Conservation (phyloP, 2,113 vertebrate genomes). For the Chionomys nivalis region DNA sequence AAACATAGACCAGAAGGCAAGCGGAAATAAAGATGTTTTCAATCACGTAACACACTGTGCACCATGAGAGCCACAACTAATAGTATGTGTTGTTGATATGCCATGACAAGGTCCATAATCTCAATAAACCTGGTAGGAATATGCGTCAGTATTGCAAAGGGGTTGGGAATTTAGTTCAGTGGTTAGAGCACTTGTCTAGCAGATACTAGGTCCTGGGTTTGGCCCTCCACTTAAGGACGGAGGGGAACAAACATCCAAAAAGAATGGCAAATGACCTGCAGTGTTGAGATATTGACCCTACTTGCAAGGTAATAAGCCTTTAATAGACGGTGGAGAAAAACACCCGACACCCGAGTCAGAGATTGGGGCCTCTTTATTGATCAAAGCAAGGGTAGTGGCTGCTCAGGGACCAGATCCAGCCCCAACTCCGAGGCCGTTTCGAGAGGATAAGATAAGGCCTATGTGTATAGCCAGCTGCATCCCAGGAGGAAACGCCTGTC, state of each 20-base stretch:
- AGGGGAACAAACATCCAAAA: background rate
- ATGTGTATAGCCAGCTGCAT: background rate
- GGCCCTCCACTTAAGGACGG: too few species aligned
- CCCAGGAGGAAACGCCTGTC: background rate
- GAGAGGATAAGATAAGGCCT: background rate
- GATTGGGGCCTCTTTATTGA: background rate
- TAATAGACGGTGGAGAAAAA: background rate
- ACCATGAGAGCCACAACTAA: background rate
- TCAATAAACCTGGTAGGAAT: background rate
- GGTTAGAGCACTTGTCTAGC: background rate
- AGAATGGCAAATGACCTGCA: background rate
- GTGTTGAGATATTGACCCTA: background rate
- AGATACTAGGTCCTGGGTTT: background rate
- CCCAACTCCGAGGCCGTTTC: background rate
- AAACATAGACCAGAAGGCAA: slow-evolving; percentile 18
- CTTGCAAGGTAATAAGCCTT: background rate
- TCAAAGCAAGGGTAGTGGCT: background rate
- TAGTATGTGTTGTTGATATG: background rate
- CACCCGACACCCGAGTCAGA: background rate
- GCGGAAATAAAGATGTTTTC: slow-evolving; percentile 41
- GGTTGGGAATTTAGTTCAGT: background rate
- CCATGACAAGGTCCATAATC: background rate
- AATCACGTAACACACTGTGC: background rate
- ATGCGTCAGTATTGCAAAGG: background rate
- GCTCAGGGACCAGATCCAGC: background rate